Evolutionary conservation across 1,140 invertebrate genomes (phyloP).

Genomic region (Drosophila watanabei): DNA sequence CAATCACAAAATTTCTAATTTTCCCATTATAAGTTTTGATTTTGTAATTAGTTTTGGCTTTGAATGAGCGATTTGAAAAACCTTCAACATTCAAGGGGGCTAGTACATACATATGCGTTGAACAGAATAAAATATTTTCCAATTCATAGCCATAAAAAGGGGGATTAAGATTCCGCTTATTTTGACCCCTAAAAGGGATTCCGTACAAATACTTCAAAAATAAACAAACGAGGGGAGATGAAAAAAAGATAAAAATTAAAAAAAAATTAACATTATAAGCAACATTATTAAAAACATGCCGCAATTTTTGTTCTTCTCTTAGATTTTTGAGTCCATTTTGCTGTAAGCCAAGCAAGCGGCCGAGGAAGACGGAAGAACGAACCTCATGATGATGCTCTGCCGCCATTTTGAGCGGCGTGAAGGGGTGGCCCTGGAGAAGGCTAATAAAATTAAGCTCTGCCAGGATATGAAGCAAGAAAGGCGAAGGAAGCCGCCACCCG

Average conservation of each 20-base stretch:
- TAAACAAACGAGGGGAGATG: conserved; percentile 23
- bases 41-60: conserved; percentile 77
- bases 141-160: conserved; percentile 42
- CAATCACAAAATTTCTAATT: conserved; percentile 71
- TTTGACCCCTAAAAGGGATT: conserved; percentile 71
- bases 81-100: conserved; percentile 14
- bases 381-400: conserved; percentile 72
- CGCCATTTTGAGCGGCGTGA: conserved; percentile 25
- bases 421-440: conserved; percentile 21
- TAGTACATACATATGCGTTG: conserved; percentile 9
- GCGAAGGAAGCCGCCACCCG: conserved; percentile 16
- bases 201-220: conserved; percentile 71
- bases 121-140: conserved; percentile 10
- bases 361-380: conserved; percentile 17
- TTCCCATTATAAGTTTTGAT: conserved; percentile 74
- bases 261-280: conserved; percentile 79
- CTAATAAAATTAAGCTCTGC: conserved; percentile 70
- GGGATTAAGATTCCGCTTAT: conserved; percentile 58
- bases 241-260: conserved; percentile 19
- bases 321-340: conserved; percentile 84
- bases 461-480: conserved; percentile 8
- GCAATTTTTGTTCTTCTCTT: conserved; percentile 80
- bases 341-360: conserved; percentile 40
- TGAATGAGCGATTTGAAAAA: conserved; percentile 20
- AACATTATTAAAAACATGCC: conserved; percentile 85